phyloP scores from a whole-genome alignment of 2,888 invertebrate species.

The Rhaphigaster nebulosa region DNA sequence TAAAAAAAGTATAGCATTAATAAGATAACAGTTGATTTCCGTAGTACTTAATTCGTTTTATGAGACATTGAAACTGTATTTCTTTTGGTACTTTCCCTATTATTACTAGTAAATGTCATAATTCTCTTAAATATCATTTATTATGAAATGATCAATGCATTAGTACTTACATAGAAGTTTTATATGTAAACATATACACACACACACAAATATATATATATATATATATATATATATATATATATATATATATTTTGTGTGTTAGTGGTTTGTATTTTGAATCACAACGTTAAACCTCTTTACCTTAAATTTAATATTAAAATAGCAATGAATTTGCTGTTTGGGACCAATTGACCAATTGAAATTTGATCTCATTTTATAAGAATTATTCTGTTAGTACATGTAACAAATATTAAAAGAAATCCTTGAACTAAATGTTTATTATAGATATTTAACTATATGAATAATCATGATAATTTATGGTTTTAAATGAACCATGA shows the following conservation, averaged over 20 bases:
- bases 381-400: neutral
- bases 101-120: neutral
- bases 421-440: neutral
- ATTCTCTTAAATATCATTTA: neutral
- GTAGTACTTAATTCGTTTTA: neutral
- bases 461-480: neutral
- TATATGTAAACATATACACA: no score
- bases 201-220: neutral
- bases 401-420: neutral
- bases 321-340: conserved; percentile 25
- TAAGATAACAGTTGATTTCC: neutral
- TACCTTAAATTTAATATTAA: neutral
- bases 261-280: neutral
- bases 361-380: conserved; percentile 45
- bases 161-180: neutral
- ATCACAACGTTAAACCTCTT: neutral
- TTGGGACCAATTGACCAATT: conserved; percentile 42
- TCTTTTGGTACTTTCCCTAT: neutral
- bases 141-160: neutral
- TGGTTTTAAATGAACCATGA: neutral
- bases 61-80: neutral
- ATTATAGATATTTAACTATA: neutral
- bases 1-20: neutral
- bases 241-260: neutral
- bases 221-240: neutral